Evolutionary conservation across 2,888 invertebrate genomes (phyloP), one percentile per base, ranked within the genome.

Genomic region (Lomographa bimaculata): DNA sequence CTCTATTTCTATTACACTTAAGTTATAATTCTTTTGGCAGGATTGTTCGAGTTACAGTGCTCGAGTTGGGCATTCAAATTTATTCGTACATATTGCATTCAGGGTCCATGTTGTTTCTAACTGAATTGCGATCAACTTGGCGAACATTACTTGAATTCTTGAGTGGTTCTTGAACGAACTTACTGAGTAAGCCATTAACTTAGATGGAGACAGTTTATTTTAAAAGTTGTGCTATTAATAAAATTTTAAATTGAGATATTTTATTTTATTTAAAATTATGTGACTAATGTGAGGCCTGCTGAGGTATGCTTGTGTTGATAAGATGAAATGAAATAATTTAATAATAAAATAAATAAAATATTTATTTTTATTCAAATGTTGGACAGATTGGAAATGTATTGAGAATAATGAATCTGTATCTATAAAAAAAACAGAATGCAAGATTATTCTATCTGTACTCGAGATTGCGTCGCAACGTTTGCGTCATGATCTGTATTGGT

Each of bases 81-180:
- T 81, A 81, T 81, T 77, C 70, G 71, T 73, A 74, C 64, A 77
- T 65, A 71, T 76, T 70, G 76, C 76, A 74, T 64, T 65, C 71
- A 68, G 66, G 61, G 71, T 69, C 78, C 70, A 72, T 76, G 79
- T 78, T 79, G 79, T 76, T 32, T 79, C 73, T 80, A 79, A 78
- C 75, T 62, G 64, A 73, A 73, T 77, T 75, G 81, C 76, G 74
- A 82, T 82, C 80, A 79, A 79, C 76, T 80, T 76, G 72, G 72
- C 66, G 69, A 66, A 66, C 75, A 76, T 76, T 70, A 67, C 59
- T 72, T 75, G 74, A 69, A 80, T 83, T 76, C 65, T 75, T 72
- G 69, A 71, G 59, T 63, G 56, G 55, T 69, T 60, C 54, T 64
- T 20, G 42, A 35, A 39, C 30, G 36, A 45, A 36, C 25, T 26